phyloP scores from a whole-genome alignment of 2,797 vertebrate species.

The Crossoptilon crossoptilon region DNA sequence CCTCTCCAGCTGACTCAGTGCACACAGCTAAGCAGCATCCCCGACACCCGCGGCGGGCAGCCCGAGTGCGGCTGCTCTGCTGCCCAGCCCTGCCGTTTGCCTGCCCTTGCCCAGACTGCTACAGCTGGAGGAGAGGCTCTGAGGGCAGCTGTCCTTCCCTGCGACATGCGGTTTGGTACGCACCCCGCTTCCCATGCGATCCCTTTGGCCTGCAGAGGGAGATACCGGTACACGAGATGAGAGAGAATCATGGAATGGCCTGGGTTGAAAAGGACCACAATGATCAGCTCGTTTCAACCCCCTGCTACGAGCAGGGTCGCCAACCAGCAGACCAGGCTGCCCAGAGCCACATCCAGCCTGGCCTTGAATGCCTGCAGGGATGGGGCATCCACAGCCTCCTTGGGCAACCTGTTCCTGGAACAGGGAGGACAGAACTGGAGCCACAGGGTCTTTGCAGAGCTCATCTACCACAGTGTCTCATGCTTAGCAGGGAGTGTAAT shows the following conservation, averaged over 20 bases:
- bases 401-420: too few relatives aligned
- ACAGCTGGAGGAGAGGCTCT: background rate
- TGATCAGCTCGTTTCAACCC: too few relatives aligned
- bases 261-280: too few relatives aligned
- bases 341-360: too few relatives aligned
- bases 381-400: too few relatives aligned
- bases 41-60: background rate
- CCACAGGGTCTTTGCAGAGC: background rate
- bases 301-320: too few relatives aligned
- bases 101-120: background rate
- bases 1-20: background rate
- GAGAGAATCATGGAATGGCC: too few relatives aligned
- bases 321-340: too few relatives aligned
- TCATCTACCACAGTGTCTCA: background rate
- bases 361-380: too few relatives aligned
- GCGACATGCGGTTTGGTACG: fast-evolving
- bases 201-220: background rate
- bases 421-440: background rate
- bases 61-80: background rate
- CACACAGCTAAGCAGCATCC: background rate
- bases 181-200: background rate
- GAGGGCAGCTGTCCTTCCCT: background rate
- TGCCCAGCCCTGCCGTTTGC: background rate
- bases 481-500: fast-evolving
- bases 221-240: fast-evolving